A percentile compares a stretch with the other conserved stretches of the same genome.
These are phyloP conservation scores for Eubucco bourcierii DNA, from an alignment of 2,113 vertebrate species.

Conservation along the genomic window DNA sequence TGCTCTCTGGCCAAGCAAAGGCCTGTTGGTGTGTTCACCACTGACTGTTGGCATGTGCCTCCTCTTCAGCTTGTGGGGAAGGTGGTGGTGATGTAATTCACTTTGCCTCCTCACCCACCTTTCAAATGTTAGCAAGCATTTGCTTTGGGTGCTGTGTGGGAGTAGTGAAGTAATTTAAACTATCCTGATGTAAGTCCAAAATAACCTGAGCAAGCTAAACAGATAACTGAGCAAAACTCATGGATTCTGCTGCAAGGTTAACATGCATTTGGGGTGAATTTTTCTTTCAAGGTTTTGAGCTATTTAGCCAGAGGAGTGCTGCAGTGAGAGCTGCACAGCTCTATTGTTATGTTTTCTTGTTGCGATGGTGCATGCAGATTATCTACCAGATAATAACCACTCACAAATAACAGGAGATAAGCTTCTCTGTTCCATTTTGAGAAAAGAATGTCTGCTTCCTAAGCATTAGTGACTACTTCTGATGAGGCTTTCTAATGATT, in stretches of 20 bases:
- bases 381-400: background rate
- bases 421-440: background rate
- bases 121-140: constrained; percentile 48
- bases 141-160: constrained; percentile 34
- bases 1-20: background rate
- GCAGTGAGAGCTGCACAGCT: background rate
- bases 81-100: constrained; percentile 54
- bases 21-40: background rate
- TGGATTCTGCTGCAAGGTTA: background rate
- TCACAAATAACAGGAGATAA: background rate
- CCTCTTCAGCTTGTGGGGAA: constrained; percentile 30
- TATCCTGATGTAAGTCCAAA: constrained; percentile 31
- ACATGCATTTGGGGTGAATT: background rate
- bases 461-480: background rate
- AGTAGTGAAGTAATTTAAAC: constrained; percentile 47
- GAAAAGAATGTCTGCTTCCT: background rate
- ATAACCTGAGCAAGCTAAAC: background rate
- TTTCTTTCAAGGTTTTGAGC: background rate
- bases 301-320: background rate
- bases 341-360: background rate
- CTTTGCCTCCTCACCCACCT: constrained; percentile 42
- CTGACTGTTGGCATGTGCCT: constrained; percentile 3
- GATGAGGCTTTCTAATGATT: background rate
- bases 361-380: background rate
- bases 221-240: constrained; percentile 23